Base-by-base conservation (phyloP, 2,888 invertebrate species). In the Apotomis capreana region DNA sequence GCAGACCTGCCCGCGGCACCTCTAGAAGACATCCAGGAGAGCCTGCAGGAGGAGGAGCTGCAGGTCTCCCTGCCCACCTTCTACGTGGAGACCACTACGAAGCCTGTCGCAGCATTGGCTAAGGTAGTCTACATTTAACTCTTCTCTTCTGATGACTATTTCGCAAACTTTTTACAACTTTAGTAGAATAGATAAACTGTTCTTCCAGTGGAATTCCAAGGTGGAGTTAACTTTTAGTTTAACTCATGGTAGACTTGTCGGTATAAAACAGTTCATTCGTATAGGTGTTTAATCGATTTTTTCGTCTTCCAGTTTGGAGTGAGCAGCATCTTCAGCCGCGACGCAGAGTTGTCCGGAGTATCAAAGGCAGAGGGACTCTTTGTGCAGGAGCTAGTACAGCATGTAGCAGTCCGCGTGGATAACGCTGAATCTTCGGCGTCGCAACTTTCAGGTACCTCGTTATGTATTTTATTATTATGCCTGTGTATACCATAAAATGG, bases 371-470 rank as follows among this genome's bases (percentile, higher is more conserved):
- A 92, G 70, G 94, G 95, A n/a, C 85, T 95, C n/a, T 95, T 95
- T 80, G 94, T 95, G 0, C 95, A 95, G 74, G 95, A 95, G 81
- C 83, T 95, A 74, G 95, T 95, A 3, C 95, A 95, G 79, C 94
- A 95, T 73, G 95, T 95, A 0, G 94, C 94, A 1, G 92, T 95
- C 0, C 91, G 95, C 8, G 94, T 95, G 0, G 95, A 95, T 79
- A 94, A 95, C 74, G 90, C 94, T 0, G 92, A 93, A 36, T 88
- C 91, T 8, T 84, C 89, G 0, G 89, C 92, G 49, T 88, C 92
- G 46, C 85, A 92, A 73, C 74, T 95, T 1, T 85, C 94, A 61
- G 93, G 94, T 13, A 59, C 9, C 26, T 2, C 1, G 26, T 26
- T 26, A 26, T 26, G 26, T 2, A 26, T 26, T 26, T 26, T 26